A percentile compares a stretch with the other conserved stretches of the same genome.
phyloP scores from a whole-genome alignment of 2,113 vertebrate genomes.

The Centropristis striata region DNA sequence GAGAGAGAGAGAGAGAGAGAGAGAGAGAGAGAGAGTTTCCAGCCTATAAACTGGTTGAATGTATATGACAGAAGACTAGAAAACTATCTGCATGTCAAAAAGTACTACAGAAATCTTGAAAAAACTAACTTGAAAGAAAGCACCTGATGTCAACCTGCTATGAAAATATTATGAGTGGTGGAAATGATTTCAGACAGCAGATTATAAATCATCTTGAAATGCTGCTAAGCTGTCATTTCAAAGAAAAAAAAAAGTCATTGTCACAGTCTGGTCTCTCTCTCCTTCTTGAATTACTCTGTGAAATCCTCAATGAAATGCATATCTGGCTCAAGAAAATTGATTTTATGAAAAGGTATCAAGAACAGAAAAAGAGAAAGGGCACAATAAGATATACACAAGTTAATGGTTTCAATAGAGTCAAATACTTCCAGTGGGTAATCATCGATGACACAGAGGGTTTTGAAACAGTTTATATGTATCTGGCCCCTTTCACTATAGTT shows the following conservation, averaged over 20 bases:
- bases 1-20: conserved; percentile 20
- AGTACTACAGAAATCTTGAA: conserved; percentile 10
- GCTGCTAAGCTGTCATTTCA: background rate
- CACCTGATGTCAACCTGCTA: conserved; percentile 21
- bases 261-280: background rate
- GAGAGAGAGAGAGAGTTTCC: conserved; percentile 16
- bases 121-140: conserved; percentile 10
- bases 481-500: conserved; percentile 18
- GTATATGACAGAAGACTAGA: background rate
- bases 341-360: conserved; percentile 5
- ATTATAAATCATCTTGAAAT: conserved; percentile 3
- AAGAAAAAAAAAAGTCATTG: background rate
- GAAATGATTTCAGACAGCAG: conserved; percentile 16
- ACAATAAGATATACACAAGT: background rate
- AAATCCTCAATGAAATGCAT: background rate
- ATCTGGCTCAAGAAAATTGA: background rate
- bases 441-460: conserved; percentile 31
- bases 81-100: conserved; percentile 37
- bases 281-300: background rate
- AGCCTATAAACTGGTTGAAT: conserved; percentile 16
- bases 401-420: conserved; percentile 38
- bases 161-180: conserved; percentile 2
- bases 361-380: background rate
- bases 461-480: conserved; percentile 29
- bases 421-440: conserved; percentile 11